Evolutionary conservation across 2,888 invertebrate genomes (phyloP), one percentile per base, ranked within the genome.

Genomic region (Phyto melanocephala): DNA sequence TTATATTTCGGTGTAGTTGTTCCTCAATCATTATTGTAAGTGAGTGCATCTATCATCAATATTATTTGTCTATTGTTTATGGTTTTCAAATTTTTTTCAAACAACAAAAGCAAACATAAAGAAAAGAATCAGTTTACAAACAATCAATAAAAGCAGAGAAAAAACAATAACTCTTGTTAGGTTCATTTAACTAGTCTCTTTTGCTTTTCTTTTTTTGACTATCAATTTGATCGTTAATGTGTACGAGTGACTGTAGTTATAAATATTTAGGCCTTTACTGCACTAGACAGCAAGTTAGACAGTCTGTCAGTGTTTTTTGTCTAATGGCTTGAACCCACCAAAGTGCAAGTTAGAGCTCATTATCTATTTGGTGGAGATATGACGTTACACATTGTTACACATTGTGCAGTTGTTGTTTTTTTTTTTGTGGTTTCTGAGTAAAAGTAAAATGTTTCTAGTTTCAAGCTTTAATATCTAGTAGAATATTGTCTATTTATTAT

Each of bases 291-390:
- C 15, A 11, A 52, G 50, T 60, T 50, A 77, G 77, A 47, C 68
- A 65, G 72, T 72, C 72, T 79, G 72, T 79, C 72, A 79, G 79
- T 28, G 28, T 67, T 37, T 50, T 65, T 67, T 79, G 35, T 79
- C 65, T 67, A 79, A 79, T 79, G 72, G 65, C 40, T 72, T 65
- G 65, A 79, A 79, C 72, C 79, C 60, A 67, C 37, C 76, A 79
- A 74, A 82, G 75, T 56, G 70, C 82, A 82, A 28, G 79, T 82
- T 52, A 37, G n/a, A 33, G 75, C 82, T 82, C 82, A 79, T 82
- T 82, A 82, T 67, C 82, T 75, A 52, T 75, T 58, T 62, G 54
- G 56, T 22, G 24, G 40, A 5, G 60, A 33, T 42, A 60, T 42
- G 33, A 28, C 28, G 28, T 28, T 28, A 28, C 6, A 28, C 28